Base-by-base conservation (phyloP, 2,797 vertebrate species). In the Botia almorhae region DNA sequence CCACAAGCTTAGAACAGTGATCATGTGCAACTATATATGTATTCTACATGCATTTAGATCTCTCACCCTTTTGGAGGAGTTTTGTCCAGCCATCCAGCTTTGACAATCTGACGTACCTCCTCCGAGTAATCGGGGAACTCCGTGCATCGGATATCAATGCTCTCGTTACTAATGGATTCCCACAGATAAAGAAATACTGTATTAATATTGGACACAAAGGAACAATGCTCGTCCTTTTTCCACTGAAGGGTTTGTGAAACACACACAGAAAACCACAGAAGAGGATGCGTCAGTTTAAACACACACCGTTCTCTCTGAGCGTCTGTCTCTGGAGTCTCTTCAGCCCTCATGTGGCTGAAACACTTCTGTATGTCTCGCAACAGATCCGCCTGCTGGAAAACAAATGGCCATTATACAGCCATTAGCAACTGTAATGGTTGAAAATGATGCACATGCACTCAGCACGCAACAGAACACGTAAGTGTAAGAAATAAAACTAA, bases 11-110 rank as follows among this genome's bases (percentile, higher is more conserved):
- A 69, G 19, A 50, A 69, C 39, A 61, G 3, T 21, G 39, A 46
- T 19, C 36, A 23, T 1, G 23, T 16, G 48, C 10, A 55, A 8
- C n/a, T 26, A 23, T 10, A 39, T 2, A 21, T n/a, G n/a, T n/a
- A n/a, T n/a, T n/a, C n/a, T n/a, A 4, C 17, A 23, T 36, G n/a
- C 14, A n/a, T 43, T 43, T 43, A 43, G 7, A 43, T 11, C 4
- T 55, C 58, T 76, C 56, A 80, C 82, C 55, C 69, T 64, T 83
- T 83, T 2, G 82, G 82, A 33, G 82, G 72, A 7, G 82, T 80
- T 83, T 83, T 83, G 7, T 83, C 82, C 4, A 83, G 72, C 82
- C 82, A 83, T 7, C 82, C 82, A 39, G 82, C 67, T 80, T 65
- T 83, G 43, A 83, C 7, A 70, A 83, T 63, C 33, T 26, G 72